Base-by-base conservation (phyloP, 64 coral and sea anemone genomes). In the Montipora efflorescens region DNA sequence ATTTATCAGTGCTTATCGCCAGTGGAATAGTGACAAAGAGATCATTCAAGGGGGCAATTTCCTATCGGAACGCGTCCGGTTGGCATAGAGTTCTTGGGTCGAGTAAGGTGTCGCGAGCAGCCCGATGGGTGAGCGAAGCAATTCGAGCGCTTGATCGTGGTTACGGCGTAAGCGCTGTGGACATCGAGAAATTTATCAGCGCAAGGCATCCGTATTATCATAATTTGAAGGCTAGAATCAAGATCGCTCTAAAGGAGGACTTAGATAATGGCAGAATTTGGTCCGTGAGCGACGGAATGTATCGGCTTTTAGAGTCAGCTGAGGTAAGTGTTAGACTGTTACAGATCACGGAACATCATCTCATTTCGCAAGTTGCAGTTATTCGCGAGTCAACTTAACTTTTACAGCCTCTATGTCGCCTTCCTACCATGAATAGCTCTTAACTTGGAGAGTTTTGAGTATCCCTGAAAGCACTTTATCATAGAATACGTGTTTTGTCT, bases 1-100 rank as follows among this genome's bases (percentile, higher is more conserved):
- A 97, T 72, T 47, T 97, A 71, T 87, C 91, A 89, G 93, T 93
- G 89, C 93, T 97, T 28, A 90, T 97, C 20, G 78, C 92, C 19
- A 93, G 84, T 74, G 92, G 92, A 48, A 94, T 97, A 70, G 96
- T 97, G 22, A 97, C 93, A 11, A 97, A 93, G 55, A 94, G 96
- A 70, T 97, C 96, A 3, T 97, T 97, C 8, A 97, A 97, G 91
- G 95, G 95, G 6, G 96, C 96, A 58, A 97, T 97, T 76, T 97
- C 96, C 44, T 97, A 97, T 89, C 88, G 93, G 9, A 97, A 95
- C 80, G 92, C 96, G 8, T 93, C 96, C 2, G 96, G 96, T 23
- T 97, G 96, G 96, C 94, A 93, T 67, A 88, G 92, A 5, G 87
- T 91, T 5, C 89, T 87, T 22, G 96, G 93, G 0, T 85, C 93